Evolutionary conservation across 2,113 vertebrate species (phyloP).

Genomic region (Meleagris gallopavo): DNA sequence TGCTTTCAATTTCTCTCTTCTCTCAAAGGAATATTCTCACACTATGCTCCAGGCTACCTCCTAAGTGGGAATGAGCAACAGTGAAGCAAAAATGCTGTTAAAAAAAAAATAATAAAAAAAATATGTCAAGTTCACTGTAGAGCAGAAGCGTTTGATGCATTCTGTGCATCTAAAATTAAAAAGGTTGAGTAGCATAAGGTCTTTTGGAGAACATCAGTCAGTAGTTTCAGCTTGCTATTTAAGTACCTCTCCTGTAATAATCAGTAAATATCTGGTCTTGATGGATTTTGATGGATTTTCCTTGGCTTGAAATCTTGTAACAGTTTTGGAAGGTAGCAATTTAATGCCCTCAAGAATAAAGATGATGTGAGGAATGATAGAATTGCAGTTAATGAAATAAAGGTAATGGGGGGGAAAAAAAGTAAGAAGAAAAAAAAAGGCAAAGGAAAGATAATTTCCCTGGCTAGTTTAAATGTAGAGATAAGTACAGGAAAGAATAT

Average conservation of each 20-base stretch:
- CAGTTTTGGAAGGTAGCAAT: neutral
- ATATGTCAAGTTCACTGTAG: neutral
- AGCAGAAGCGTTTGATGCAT: neutral
- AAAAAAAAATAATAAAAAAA: too few species aligned
- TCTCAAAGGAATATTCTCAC: neutral
- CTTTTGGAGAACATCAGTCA: neutral
- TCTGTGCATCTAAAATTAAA: neutral
- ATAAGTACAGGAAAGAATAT: neutral
- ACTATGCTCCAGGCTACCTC: neutral
- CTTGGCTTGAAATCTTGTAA: neutral
- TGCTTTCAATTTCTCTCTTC: neutral
- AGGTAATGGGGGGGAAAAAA: neutral
- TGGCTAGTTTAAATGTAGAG: neutral
- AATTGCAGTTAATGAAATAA: neutral
- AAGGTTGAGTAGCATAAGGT: rapidly evolving
- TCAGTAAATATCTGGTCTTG: neutral
- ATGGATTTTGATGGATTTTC: neutral
- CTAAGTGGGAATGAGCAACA: neutral
- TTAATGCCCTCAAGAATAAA: neutral
- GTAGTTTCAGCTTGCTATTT: neutral
- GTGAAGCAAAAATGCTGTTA: neutral
- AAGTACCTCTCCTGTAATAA: neutral
- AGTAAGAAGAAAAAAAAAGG: neutral
- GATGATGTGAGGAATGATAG: neutral
- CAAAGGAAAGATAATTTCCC: neutral